A percentile compares a stretch with the other conserved stretches of the same genome.
Evolutionary conservation across 2,797 vertebrate species (phyloP).

Genomic region (Enteromius argenteus): DNA sequence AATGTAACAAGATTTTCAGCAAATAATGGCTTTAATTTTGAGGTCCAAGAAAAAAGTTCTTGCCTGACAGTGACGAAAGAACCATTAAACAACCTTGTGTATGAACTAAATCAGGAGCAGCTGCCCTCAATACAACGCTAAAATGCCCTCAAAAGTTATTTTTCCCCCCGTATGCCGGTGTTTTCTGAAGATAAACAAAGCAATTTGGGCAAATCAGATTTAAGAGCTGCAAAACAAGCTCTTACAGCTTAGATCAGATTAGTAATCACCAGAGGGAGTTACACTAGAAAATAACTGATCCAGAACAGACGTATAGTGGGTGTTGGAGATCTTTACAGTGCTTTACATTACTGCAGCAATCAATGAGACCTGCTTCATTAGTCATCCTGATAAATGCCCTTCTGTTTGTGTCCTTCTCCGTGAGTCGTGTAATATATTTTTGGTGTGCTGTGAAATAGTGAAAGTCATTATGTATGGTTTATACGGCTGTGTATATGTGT

Average conservation of each 20-base stretch:
- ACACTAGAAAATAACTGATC: constrained; percentile 33
- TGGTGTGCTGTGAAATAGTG: constrained; percentile 20
- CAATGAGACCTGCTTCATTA: constrained; percentile 53
- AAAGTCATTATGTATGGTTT: constrained; percentile 42
- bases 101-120: neutral
- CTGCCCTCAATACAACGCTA: constrained; percentile 1
- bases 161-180: neutral
- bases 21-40: neutral
- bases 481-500: neutral
- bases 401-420: constrained; percentile 34
- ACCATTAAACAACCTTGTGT: neutral
- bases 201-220: constrained; percentile 43
- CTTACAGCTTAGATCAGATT: constrained; percentile 32
- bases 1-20: neutral
- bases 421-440: constrained; percentile 11
- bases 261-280: constrained; percentile 40
- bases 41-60: neutral
- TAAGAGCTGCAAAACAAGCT: constrained; percentile 39
- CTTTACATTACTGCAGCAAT: constrained; percentile 46
- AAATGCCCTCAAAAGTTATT: constrained; percentile 13
- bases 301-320: constrained; percentile 29
- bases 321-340: constrained; percentile 40
- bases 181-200: constrained; percentile 38
- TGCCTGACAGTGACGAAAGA: neutral
- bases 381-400: constrained; percentile 49